Conservation (phyloP, 2,797 vertebrate genomes). For the Lagorchestes hirsutus region DNA sequence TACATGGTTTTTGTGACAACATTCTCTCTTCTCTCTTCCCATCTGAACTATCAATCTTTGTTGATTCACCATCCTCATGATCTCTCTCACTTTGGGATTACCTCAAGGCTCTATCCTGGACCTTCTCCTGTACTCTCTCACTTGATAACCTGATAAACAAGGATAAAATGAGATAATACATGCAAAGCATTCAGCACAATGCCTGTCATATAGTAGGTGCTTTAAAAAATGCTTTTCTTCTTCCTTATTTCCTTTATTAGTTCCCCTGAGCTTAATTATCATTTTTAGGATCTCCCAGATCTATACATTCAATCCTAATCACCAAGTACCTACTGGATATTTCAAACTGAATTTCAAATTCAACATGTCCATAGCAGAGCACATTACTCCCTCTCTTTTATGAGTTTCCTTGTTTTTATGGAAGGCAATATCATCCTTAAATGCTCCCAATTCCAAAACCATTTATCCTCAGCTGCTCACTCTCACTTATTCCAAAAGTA, state of each 20-base stretch:
- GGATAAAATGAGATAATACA: not conserved
- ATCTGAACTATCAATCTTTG: not conserved
- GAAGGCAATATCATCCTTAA: not conserved
- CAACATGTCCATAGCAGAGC: not conserved
- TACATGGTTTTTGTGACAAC: not conserved
- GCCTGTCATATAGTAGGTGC: not conserved
- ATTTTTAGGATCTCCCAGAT: not conserved
- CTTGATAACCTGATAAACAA: not conserved
- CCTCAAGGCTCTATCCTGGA: not conserved
- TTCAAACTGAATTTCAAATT: not conserved
- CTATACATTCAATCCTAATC: not conserved
- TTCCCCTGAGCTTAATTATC: not conserved
- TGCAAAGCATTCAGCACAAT: not conserved
- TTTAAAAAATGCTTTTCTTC: not conserved
- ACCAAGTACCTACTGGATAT: not conserved
- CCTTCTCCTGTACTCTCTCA: not conserved
- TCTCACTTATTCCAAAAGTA: not conserved
- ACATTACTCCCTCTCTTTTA: not conserved
- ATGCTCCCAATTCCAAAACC: not conserved
- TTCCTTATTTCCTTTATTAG: not conserved
- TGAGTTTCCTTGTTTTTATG: not conserved
- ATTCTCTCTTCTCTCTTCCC: not conserved
- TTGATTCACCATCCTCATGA: not conserved
- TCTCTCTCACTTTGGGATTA: not conserved
- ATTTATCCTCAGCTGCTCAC: not conserved